Base-by-base conservation (phyloP, 1,140 invertebrate genomes). In the Platyura marginata region DNA sequence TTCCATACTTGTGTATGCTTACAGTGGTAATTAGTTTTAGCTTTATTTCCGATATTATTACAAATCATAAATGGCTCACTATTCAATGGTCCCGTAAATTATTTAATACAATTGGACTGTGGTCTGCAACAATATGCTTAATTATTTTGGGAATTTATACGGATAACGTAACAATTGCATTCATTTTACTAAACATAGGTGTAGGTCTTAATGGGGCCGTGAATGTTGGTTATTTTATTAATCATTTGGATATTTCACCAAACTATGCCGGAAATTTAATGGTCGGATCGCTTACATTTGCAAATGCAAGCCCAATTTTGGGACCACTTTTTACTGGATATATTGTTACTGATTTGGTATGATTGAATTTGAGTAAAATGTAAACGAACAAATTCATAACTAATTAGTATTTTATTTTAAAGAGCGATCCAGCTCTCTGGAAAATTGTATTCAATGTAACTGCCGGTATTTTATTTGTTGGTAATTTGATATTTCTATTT, bases 1-100 rank as follows among this genome's bases (percentile, higher is more conserved):
- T 91, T n/a, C 89, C 89, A 1, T 93, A 93, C 56, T 58, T 82
- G 3, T 68, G 65, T 0, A 79, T 81, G 69, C 81, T 75, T 64
- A 29, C 83, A 1, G 51, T 79, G 8, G 75, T 77, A 46, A 69
- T 85, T 40, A 64, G 74, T 2, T 61, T 79, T 9, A 78, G 79
- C 25, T 74, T 67, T 44, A 46, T 76, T 0, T 71, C 77, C 0
- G 81, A 84, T 57, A 68, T 56, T 34, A 59, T 79, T 0, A 62
- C 75, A 2, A 69, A 66, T 40, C 72, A 68, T 32, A 63, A 69
- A 21, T 62, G 63, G 45, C 50, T 74, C 0, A 60, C 66, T 2
- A 59, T 69, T 4, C 70, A 62, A 0, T 51, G 59, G 1, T 58
- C 68, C 0, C 68, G 81, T 35, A 86, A 83, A 63, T 48, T 79